These are phyloP conservation scores for Nicator chloris DNA, from an alignment of 2,113 vertebrate species.

Conservation along the genomic window DNA sequence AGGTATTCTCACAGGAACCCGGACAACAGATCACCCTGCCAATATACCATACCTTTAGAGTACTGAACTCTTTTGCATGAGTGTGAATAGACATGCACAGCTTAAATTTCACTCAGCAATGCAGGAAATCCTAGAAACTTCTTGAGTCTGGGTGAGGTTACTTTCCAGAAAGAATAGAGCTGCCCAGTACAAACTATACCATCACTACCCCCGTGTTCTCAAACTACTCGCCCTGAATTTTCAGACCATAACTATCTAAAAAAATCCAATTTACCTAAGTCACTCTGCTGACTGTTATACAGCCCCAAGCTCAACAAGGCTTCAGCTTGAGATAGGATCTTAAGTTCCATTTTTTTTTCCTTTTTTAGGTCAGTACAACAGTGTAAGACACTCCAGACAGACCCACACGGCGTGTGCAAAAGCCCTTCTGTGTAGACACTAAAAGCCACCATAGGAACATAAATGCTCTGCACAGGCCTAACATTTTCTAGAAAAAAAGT, in stretches of 20 bases:
- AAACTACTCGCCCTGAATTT: not conserved
- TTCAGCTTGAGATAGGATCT: not conserved
- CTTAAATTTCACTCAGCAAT: not conserved
- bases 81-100: not conserved
- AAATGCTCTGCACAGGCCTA: not conserved
- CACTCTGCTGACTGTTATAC: not conserved
- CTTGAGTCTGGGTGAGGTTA: not conserved
- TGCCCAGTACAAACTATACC: not conserved
- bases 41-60: not conserved
- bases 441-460: fast-evolving
- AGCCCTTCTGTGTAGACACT: not conserved
- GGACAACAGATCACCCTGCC: not conserved
- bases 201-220: not conserved
- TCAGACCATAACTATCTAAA: not conserved
- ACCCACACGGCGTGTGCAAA: fast-evolving
- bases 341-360: fast-evolving
- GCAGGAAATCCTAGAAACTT: not conserved
- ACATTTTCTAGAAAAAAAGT: not conserved
- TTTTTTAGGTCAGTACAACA: not conserved
- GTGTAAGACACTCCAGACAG: not conserved
- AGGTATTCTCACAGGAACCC: not conserved
- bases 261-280: not conserved
- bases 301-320: not conserved
- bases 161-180: not conserved
- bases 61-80: not conserved